Percentiles rank a stretch among this genome's conserved stretches.
These are phyloP conservation scores for Epirrhoe alternata DNA, from an alignment of 2,888 invertebrate genomes.

Conservation along the genomic window DNA sequence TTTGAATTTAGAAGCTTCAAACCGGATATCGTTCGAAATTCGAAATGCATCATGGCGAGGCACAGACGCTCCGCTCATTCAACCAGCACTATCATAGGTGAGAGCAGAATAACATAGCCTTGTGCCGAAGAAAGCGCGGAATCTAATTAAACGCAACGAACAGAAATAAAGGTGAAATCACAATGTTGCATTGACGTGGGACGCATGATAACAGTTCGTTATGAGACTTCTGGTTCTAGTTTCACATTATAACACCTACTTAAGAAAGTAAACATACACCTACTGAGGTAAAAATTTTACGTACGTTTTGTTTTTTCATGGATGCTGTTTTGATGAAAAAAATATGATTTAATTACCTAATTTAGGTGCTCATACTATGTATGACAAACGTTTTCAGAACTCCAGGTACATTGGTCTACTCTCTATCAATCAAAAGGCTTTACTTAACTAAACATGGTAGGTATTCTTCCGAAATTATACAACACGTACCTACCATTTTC, in stretches of 20 bases:
- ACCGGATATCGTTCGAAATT: constrained; percentile 43
- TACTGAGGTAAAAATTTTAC: not conserved
- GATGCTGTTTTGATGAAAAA: too few species aligned
- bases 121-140: constrained; percentile 77
- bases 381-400: too few species aligned
- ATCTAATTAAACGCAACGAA: constrained; percentile 68
- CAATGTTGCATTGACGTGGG: constrained; percentile 42
- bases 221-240: constrained; percentile 13
- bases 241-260: constrained; percentile 15
- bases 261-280: not conserved
- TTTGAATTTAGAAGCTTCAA: constrained; percentile 6
- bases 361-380: too few species aligned
- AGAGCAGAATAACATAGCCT: constrained; percentile 58
- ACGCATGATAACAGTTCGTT: constrained; percentile 19
- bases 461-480: too few species aligned
- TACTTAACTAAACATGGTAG: too few species aligned
- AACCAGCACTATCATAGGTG: constrained; percentile 60
- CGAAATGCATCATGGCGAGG: constrained; percentile 29
- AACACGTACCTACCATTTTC: too few species aligned
- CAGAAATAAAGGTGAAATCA: constrained; percentile 63
- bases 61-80: constrained; percentile 39
- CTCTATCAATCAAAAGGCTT: too few species aligned
- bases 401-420: too few species aligned
- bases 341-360: too few species aligned
- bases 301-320: not conserved